These are phyloP conservation scores for Trematomus bernacchii DNA, from an alignment of 2,797 vertebrate genomes.

Conservation along the genomic window DNA sequence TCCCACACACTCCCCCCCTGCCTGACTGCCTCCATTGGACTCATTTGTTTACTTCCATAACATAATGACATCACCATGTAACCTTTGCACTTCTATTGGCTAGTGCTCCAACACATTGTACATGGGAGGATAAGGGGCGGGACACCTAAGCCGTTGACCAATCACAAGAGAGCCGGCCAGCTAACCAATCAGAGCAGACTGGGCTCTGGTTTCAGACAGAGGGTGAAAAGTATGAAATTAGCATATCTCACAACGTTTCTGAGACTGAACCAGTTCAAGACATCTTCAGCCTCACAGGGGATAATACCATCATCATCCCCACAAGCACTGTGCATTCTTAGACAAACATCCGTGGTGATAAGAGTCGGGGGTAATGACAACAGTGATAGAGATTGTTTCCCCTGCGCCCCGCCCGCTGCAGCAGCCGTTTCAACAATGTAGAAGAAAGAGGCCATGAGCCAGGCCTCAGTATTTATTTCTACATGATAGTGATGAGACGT, in stretches of 20 bases:
- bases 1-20: no score
- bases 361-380: constrained; percentile 66
- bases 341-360: constrained; percentile 77
- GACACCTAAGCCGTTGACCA: no score
- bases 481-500: constrained; percentile 46
- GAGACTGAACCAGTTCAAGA: constrained; percentile 3
- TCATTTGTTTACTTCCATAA: no score
- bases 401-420: constrained; percentile 51
- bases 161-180: no score
- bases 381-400: constrained; percentile 74
- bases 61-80: no score
- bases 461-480: constrained; percentile 54
- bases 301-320: constrained; percentile 29
- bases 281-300: constrained; percentile 12
- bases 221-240: not conserved
- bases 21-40: no score
- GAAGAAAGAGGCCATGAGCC: constrained; percentile 21
- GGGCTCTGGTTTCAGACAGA: no score
- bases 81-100: no score
- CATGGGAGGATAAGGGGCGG: no score
- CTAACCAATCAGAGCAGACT: no score
- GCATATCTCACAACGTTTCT: not conserved
- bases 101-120: no score
- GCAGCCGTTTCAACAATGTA: constrained; percentile 36
- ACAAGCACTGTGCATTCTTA: constrained; percentile 31